Evolutionary conservation across 2,113 vertebrate genomes (phyloP), one percentile per base, ranked within the genome.

Genomic region (Corynorhinus townsendii): DNA sequence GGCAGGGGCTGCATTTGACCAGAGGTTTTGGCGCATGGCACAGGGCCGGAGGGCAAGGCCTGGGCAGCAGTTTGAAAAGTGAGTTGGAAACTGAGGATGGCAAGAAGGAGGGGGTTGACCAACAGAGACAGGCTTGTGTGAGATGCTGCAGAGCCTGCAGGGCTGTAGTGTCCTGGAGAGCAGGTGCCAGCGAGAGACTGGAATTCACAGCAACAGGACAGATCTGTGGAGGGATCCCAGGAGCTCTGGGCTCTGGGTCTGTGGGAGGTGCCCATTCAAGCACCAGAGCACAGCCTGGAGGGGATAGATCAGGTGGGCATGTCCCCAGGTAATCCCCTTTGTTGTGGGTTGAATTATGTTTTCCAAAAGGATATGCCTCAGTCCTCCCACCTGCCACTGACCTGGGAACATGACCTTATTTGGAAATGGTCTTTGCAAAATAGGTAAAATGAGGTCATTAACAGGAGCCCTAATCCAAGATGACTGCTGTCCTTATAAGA

Each of bases 331-430:
- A 26, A 40, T 47, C 43, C 22, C n/a, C 24, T 7, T 52, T 52
- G 24, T 69, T 49, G 30, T 6, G 2, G 54, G 52, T n/a, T 79
- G 64, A 64, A 64, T 38, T 88, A 3, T 26, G 56, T 54, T 9
- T 30, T 30, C 49, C 5, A 0, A 14, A 26, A 76, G 64, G 15
- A 33, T 26, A 7, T 6, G 20, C 33, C 17, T 89, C 40, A 26
- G 24, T 26, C 26, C 9, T 35, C 22, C 9, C 38, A 2, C 20
- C 22, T 35, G 5, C 24, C 1, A 11, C 10, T 1, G 16, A 2
- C 24, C 43, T 22, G 19, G 16, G 56, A 43, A 20, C 0, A 0
- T 43, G 28, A 33, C 7, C 7, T 73, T 38, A 22, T 38, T 22
- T 16, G 68, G 59, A 82, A 56, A 64, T 12, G 10, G 54, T 49